Percentiles rank a stretch among this genome's conserved stretches.
Conservation (phyloP, 2,888 invertebrate genomes). For the Chymomyza procnemis region DNA sequence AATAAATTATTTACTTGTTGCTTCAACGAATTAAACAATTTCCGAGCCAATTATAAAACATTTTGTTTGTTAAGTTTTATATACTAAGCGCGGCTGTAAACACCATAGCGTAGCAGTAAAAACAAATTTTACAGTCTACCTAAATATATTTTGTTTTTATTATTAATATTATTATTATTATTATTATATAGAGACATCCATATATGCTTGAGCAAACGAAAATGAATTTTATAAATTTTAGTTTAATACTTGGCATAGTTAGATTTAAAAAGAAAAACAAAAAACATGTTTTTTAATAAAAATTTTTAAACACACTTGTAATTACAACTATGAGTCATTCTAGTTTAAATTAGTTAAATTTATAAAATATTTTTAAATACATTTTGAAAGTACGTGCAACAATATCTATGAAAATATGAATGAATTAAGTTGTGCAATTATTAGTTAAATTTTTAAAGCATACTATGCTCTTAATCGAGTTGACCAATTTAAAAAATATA, state of each 20-base stretch:
- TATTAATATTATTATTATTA: conserved; percentile 2
- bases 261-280: conserved; percentile 47
- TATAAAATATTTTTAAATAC: conserved; percentile 16
- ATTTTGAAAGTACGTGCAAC: neutral
- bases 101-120: conserved; percentile 20
- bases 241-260: neutral
- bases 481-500: conserved; percentile 4
- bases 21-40: conserved; percentile 51
- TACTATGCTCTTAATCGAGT: conserved; percentile 16
- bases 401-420: conserved; percentile 9
- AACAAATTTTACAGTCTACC: conserved; percentile 7
- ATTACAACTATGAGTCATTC: conserved; percentile 55
- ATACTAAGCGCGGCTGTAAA: conserved; percentile 40
- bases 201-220: neutral
- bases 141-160: conserved; percentile 34
- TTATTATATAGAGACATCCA: conserved; percentile 22
- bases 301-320: conserved; percentile 24
- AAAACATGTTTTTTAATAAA: conserved; percentile 35
- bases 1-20: conserved; percentile 26
- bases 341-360: conserved; percentile 67
- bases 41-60: conserved; percentile 61
- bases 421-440: conserved; percentile 67
- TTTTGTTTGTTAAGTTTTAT: conserved; percentile 68
- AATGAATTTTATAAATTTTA: neutral
- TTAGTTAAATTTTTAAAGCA: conserved; percentile 59